These are phyloP conservation scores for Gambusia holbrooki DNA, from an alignment of 2,113 vertebrate genomes.

Conservation along the genomic window DNA sequence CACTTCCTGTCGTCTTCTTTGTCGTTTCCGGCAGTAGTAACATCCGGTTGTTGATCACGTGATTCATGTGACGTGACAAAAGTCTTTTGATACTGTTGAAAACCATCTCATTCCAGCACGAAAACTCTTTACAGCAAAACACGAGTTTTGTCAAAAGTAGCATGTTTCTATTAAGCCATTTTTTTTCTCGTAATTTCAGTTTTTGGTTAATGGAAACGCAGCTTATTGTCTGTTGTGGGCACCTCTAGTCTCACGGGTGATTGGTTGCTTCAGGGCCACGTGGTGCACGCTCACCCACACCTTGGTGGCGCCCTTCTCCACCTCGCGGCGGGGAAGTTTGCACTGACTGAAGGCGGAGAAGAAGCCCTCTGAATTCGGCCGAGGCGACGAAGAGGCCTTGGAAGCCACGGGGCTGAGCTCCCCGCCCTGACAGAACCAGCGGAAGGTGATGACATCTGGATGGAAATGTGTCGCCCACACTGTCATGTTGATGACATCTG, in stretches of 20 bases:
- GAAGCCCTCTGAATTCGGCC: slow-evolving; percentile 75
- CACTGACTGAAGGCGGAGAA: slow-evolving; percentile 82
- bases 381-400: slow-evolving; percentile 74
- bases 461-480: slow-evolving; percentile 76
- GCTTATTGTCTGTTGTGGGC: neutral
- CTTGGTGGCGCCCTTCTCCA: slow-evolving; percentile 76
- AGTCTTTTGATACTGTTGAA: too few species aligned
- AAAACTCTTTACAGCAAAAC: too few species aligned
- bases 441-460: slow-evolving; percentile 82
- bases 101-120: too few species aligned
- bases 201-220: too few species aligned
- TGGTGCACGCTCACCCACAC: slow-evolving; percentile 83
- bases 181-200: too few species aligned
- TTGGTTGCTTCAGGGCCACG: slow-evolving; percentile 77
- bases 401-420: slow-evolving; percentile 81
- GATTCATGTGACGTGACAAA: too few species aligned
- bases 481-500: slow-evolving; percentile 77
- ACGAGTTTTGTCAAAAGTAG: too few species aligned
- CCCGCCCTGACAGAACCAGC: slow-evolving; percentile 83
- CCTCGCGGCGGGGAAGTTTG: slow-evolving; percentile 71
- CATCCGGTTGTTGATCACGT: too few species aligned
- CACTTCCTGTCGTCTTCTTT: too few species aligned
- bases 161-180: too few species aligned
- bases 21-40: too few species aligned
- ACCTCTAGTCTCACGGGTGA: slow-evolving; percentile 79